phyloP scores from a whole-genome alignment of 2,888 invertebrate genomes.

The Polylopha cassiicola region DNA sequence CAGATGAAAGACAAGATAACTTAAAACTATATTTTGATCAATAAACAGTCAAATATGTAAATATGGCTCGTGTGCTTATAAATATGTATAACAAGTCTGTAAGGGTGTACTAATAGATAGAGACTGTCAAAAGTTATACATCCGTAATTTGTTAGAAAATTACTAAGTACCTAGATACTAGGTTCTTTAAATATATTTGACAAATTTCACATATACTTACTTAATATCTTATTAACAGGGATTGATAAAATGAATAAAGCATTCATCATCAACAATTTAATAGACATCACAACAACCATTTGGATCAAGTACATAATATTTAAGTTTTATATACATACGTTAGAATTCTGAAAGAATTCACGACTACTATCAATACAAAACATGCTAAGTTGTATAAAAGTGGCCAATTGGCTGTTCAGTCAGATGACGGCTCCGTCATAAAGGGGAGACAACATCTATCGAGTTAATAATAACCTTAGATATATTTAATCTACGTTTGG shows the following conservation, averaged over 20 bases:
- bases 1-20: not conserved
- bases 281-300: conserved; percentile 77
- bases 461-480: conserved; percentile 8
- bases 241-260: conserved; percentile 20
- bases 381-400: conserved; percentile 42
- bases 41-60: too few species aligned
- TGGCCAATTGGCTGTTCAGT: conserved; percentile 45
- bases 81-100: too few species aligned
- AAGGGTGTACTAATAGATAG: too few species aligned
- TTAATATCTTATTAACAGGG: conserved; percentile 2
- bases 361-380: conserved; percentile 35
- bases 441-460: conserved; percentile 17
- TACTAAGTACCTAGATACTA: too few species aligned
- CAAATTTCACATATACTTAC: too few species aligned
- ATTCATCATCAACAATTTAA: conserved; percentile 66
- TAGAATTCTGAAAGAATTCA: conserved; percentile 29
- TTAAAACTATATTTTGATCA: too few species aligned
- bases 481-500: conserved; percentile 12
- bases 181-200: too few species aligned
- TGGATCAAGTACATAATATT: conserved; percentile 59
- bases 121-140: too few species aligned
- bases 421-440: conserved; percentile 33
- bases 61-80: too few species aligned
- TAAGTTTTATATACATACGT: conserved; percentile 24
- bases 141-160: too few species aligned